A percentile compares a stretch with the other conserved stretches of the same genome.
Evolutionary conservation across 2,888 invertebrate genomes (phyloP).

Genomic region (Drosophila kanekoi): DNA sequence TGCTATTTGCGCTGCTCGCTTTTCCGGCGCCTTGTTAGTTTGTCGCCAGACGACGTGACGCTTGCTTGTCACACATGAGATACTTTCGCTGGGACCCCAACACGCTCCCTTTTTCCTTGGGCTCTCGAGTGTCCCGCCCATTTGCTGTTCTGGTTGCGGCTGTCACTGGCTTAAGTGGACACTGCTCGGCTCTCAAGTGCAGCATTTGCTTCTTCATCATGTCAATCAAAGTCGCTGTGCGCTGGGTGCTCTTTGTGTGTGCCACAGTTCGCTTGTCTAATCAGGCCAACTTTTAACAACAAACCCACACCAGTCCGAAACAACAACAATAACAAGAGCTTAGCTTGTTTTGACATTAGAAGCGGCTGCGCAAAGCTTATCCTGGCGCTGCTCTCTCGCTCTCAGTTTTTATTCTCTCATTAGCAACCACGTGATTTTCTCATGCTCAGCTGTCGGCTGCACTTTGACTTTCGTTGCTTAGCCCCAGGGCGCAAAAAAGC

Average conservation of each 20-base stretch:
- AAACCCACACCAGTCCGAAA: slow-evolving; percentile 49
- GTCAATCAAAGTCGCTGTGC: slow-evolving; percentile 56
- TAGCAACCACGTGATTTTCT: slow-evolving; percentile 53
- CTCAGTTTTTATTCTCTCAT: slow-evolving; percentile 6
- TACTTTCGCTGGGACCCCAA: slow-evolving; percentile 18
- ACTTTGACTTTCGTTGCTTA: slow-evolving; percentile 34
- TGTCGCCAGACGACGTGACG: slow-evolving; percentile 45
- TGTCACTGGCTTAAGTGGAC: slow-evolving; percentile 22
- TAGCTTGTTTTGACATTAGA: slow-evolving; percentile 62
- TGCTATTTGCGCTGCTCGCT: slow-evolving; percentile 19
- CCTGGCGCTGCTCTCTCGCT: slow-evolving; percentile 16
- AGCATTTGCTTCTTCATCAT: slow-evolving; percentile 56
- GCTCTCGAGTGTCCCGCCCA: slow-evolving; percentile 6
- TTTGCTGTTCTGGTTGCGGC: slow-evolving; percentile 13
- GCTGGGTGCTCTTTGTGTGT: slow-evolving; percentile 17
- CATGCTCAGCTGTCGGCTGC: slow-evolving; percentile 48
- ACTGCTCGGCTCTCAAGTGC: slow-evolving; percentile 37
- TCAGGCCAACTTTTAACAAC: slow-evolving; percentile 71
- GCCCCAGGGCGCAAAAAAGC: slow-evolving; percentile 32
- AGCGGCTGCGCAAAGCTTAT: slow-evolving; percentile 57
- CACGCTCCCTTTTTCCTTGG: not conserved
- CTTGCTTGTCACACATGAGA: slow-evolving; percentile 44
- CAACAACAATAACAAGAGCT: slow-evolving; percentile 19
- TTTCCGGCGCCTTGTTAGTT: slow-evolving; percentile 70
- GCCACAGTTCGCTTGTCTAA: slow-evolving; percentile 48